Evolutionary conservation across 2,797 vertebrate species (phyloP), one percentile per base, ranked within the genome.

Genomic region (Tinamus major): DNA sequence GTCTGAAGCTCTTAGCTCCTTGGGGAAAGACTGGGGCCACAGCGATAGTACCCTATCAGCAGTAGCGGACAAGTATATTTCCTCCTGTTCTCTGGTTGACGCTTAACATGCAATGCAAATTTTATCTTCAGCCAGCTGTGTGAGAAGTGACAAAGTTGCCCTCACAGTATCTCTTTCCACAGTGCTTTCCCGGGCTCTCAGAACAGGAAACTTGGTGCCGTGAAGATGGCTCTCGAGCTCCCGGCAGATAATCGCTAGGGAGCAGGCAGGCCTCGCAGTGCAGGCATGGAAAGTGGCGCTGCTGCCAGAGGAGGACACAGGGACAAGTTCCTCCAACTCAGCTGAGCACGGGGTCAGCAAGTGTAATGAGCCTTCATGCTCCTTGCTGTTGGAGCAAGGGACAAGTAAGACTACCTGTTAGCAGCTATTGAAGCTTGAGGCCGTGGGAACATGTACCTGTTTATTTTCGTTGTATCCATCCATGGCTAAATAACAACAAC

Each of bases 141-240:
- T 8, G 29, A 68, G 49, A 78, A 81, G 49, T 61, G 10, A 89
- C 53, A 75, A 78, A 89, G 46, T 14, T 20, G 3, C 23, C 33
- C 56, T 69, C 15, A 2, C 55, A 14, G 2, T 79, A 69, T 79
- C 77, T 74, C 18, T 64, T 59, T 55, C 51, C 67, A 39, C 68
- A 75, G 29, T 29, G 46, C 33, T 55, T 56, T 78, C 39, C 49
- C 24, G 75, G 81, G 61, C 71, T 65, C 39, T 69, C 77, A 75
- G 41, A 46, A 51, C 58, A 82, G 68, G 72, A 94, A 89, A 46
- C 41, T 79, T 39, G 31, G 68, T 61, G 63, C 31, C 42, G 26
- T 37, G 63, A 20, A 70, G 14, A 49, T 7, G 39, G 6, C 74
- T 79, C 39, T 70, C 19, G 68, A 83, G 49, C 69, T 85, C 58